Evolutionary conservation across 2,113 vertebrate genomes (phyloP).

Genomic region (Chaetorhynchus papuensis): DNA sequence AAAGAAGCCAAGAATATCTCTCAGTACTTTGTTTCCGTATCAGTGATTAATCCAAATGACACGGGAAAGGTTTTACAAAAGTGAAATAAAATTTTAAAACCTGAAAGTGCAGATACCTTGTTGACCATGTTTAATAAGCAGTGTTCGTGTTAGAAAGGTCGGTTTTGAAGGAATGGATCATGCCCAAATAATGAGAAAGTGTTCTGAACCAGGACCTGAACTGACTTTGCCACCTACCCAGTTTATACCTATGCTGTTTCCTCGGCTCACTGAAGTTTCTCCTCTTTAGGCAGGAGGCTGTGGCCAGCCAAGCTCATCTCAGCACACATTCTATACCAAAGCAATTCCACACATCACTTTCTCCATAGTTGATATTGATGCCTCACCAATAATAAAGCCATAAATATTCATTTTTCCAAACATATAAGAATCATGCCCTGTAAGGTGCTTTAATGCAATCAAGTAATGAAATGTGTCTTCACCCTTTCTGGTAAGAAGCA

Average conservation of each 20-base stretch:
- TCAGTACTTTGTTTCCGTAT: neutral
- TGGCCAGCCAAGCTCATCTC: neutral
- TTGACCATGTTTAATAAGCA: neutral
- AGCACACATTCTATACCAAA: neutral
- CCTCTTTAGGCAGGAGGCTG: neutral
- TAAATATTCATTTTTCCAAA: neutral
- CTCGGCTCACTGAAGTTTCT: neutral
- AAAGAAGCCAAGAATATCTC: constrained; percentile 39
- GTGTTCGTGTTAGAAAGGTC: neutral
- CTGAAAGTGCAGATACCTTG: neutral
- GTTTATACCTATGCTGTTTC: neutral
- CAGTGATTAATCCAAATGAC: neutral
- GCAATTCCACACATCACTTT: neutral
- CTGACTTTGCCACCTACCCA: neutral
- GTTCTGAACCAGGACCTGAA: rapidly evolving
- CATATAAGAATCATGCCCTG: neutral
- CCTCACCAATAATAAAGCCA: neutral
- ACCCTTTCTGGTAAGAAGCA: neutral
- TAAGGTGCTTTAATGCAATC: neutral
- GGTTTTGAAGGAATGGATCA: neutral
- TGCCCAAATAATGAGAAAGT: neutral
- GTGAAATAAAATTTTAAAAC: neutral
- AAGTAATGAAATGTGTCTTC: neutral
- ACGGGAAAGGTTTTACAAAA: neutral
- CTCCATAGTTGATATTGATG: rapidly evolving